Percentiles rank a stretch among this genome's conserved stretches.
phyloP scores from a whole-genome alignment of 1,140 invertebrate species.

The Halesus radiatus region DNA sequence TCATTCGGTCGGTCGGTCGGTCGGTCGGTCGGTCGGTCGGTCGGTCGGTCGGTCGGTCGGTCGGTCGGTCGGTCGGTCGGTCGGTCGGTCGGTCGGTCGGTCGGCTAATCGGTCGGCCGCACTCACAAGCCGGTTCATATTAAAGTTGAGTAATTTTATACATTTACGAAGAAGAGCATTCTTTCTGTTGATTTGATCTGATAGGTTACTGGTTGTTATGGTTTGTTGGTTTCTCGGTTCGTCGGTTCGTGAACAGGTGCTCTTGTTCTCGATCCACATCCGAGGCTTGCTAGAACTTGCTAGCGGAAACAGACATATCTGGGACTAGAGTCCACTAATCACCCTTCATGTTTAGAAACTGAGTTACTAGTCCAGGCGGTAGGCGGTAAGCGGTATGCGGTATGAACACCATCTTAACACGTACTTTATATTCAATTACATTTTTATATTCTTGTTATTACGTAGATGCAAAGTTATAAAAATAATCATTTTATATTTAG shows the following conservation, averaged over 20 bases:
- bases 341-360: constrained; percentile 42
- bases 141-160: constrained; percentile 12
- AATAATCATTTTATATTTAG: constrained; percentile 41
- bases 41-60: too few relatives aligned
- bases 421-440: constrained; percentile 35
- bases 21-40: too few relatives aligned
- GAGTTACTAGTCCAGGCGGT: constrained; percentile 53
- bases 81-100: too few relatives aligned
- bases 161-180: constrained; percentile 15
- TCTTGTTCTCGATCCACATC: constrained; percentile 1
- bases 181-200: constrained; percentile 41
- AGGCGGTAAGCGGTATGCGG: too few relatives aligned
- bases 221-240: background rate
- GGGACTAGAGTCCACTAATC: constrained; percentile 54
- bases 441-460: constrained; percentile 41
- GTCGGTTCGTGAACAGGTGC: too few relatives aligned
- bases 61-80: too few relatives aligned
- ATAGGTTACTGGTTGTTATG: constrained; percentile 27
- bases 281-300: constrained; percentile 44
- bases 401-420: constrained; percentile 35
- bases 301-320: constrained; percentile 54
- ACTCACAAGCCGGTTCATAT: constrained; percentile 5
- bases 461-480: constrained; percentile 34
- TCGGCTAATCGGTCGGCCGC: too few relatives aligned
- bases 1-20: too few relatives aligned